Conservation (phyloP, 2,797 vertebrate genomes). For the Carapus acus region DNA sequence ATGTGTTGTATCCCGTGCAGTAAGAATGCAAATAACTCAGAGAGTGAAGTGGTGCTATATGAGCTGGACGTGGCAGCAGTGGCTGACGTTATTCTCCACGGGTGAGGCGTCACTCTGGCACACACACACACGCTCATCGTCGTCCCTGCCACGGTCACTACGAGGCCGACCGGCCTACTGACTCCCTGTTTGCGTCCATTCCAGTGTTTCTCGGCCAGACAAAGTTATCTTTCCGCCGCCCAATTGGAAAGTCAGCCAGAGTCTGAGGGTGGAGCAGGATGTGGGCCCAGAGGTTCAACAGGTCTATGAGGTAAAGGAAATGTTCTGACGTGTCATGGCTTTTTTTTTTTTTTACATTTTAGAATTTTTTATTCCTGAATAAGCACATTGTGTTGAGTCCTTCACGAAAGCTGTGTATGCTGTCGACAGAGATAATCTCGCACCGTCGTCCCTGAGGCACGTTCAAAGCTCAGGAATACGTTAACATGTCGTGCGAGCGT, state of each 20-base stretch:
- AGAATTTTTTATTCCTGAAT: too few relatives aligned
- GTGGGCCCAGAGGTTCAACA: constrained; percentile 82
- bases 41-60: constrained; percentile 78
- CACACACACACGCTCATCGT: neutral
- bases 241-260: constrained; percentile 70
- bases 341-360: neutral
- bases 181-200: constrained; percentile 4
- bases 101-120: constrained; percentile 65
- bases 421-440: too few relatives aligned
- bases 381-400: too few relatives aligned
- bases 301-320: constrained; percentile 79
- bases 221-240: constrained; percentile 76
- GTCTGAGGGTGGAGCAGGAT: constrained; percentile 72
- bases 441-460: too few relatives aligned
- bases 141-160: neutral
- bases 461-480: too few relatives aligned
- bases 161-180: neutral
- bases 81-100: constrained; percentile 78
- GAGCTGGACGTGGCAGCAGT: constrained; percentile 76
- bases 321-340: too few relatives aligned
- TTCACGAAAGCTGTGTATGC: too few relatives aligned
- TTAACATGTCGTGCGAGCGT: too few relatives aligned
- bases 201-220: constrained; percentile 84
- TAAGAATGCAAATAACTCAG: constrained; percentile 90
- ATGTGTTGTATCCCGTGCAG: constrained; percentile 54